Conservation (phyloP, 2,888 invertebrate species). For the Aethes cnicana region DNA sequence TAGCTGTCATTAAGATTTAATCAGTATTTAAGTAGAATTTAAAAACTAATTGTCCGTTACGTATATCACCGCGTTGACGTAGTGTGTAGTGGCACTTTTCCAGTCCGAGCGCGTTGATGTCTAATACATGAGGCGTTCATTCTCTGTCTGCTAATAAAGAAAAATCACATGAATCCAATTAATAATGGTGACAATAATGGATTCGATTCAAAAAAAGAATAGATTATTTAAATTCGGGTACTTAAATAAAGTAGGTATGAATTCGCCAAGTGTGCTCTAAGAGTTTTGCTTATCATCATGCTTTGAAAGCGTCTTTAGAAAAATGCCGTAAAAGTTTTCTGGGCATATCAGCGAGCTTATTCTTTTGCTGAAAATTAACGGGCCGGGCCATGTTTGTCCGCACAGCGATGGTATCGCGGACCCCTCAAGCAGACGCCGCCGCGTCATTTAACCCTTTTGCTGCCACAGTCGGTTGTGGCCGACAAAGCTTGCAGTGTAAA, state of each 20-base stretch:
- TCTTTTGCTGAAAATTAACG: constrained; percentile 20
- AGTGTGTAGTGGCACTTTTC: not conserved
- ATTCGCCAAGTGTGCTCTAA: too few species aligned
- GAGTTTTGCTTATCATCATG: not conserved
- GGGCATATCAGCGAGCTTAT: constrained; percentile 6
- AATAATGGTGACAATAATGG: too few species aligned
- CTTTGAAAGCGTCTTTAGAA: not conserved
- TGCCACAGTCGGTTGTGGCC: too few species aligned
- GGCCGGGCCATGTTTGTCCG: constrained; percentile 19
- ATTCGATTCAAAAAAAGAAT: not conserved
- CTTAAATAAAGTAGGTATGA: too few species aligned
- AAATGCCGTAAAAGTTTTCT: constrained; percentile 13
- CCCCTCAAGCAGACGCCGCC: constrained; percentile 1
- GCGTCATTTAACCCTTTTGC: constrained; percentile 32
- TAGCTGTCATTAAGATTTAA: not conserved
- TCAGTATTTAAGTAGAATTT: too few species aligned
- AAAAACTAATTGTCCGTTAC: too few species aligned
- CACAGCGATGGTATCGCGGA: constrained; percentile 13
- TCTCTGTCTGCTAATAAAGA: too few species aligned
- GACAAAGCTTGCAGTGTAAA: too few species aligned
- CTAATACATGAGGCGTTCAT: not conserved
- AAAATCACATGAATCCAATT: too few species aligned
- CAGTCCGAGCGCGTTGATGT: constrained; percentile 20
- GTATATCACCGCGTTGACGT: too few species aligned
- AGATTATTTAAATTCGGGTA: not conserved